Evolutionary conservation across 2,888 invertebrate species (phyloP), one percentile per base, ranked within the genome.

Genomic region (Dasypogon diadema): DNA sequence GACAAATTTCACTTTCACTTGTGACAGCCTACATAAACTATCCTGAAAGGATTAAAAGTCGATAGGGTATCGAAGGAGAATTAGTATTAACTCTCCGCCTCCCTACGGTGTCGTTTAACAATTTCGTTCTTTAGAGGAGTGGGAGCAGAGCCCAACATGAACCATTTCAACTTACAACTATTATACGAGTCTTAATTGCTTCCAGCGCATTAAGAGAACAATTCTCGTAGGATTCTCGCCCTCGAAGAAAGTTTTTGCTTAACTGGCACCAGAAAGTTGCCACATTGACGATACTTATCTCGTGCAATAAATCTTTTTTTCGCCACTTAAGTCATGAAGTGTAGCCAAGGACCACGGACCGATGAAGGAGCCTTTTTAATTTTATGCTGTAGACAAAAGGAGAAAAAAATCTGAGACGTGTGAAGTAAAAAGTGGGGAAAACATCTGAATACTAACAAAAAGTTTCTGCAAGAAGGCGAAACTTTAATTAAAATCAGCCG

Each of bases 1-100:
- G 60, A 30, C 37, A 60, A 37, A 37, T 60, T 42, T 60, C 60
- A 60, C 60, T 60, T 60, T 60, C 60, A 16, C 18, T 37, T 37
- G 12, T 18, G 60, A 34, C 21, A 60, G 34, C 16, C 21, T 18
- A 37, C 34, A 60, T 60, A 60, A 37, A 37, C 60, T 12, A 60
- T 60, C 60, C 60, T 21, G 37, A n/a, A 18, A 5, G 60, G 37
- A 37, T 60, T 37, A 60, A n/a, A 37, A 60, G 34, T 60, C 37
- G 60, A 60, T 37, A 37, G n/a, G n/a, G n/a, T 12, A 12, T 42
- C 42, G 42, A 42, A 12, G 6, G 1, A 42, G n/a, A 42, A 42
- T 12, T 42, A 42, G 8, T n/a, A n/a, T 12, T 1, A 12, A 12
- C 12, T 42, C n/a, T 42, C n/a, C 42, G 8, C 4, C 6, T 42